phyloP scores from a whole-genome alignment of 2,113 vertebrate species.

The Lethenteron reissneri region DNA sequence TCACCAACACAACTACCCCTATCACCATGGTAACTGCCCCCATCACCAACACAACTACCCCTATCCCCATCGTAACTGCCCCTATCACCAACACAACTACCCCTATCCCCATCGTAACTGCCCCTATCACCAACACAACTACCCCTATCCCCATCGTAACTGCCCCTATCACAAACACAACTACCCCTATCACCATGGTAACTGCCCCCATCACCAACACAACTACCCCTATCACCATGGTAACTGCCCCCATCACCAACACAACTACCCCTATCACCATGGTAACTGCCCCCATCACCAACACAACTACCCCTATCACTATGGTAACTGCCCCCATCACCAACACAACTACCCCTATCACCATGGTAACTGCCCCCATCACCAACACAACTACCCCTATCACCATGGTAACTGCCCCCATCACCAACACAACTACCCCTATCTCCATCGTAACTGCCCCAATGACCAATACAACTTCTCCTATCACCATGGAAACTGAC shows the following conservation, averaged over 20 bases:
- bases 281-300: background rate
- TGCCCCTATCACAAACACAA: background rate
- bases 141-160: background rate
- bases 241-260: background rate
- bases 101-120: background rate
- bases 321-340: background rate
- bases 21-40: background rate
- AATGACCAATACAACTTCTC: background rate
- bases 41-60: background rate
- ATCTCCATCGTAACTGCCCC: background rate
- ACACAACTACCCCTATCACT: too few species aligned
- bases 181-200: background rate
- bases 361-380: background rate
- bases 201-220: background rate
- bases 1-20: background rate
- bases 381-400: background rate
- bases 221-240: background rate
- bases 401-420: background rate
- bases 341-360: background rate
- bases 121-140: background rate
- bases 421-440: background rate
- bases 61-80: background rate
- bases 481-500: background rate
- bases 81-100: background rate
- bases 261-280: background rate